Base-by-base conservation (phyloP, 2,797 vertebrate genomes). In the Syngnathus rostellatus region DNA sequence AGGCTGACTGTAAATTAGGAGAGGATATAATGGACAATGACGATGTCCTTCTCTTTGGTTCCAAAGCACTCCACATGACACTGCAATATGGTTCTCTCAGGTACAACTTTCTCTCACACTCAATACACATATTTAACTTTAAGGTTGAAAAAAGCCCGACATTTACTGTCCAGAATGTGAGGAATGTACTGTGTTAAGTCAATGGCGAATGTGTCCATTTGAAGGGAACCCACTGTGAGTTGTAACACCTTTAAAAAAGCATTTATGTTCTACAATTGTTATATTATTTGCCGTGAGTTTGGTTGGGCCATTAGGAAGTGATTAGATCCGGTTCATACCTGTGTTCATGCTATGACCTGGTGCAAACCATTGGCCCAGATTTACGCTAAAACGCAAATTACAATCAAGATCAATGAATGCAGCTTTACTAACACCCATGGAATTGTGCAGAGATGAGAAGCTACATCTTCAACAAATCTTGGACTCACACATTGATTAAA, bases 141-240 rank as follows among this genome's bases (percentile, higher is more conserved):
- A 80, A 76, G 45, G 60, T 70, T 88, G 88, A 85, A 85, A 83
- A 64, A 71, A 68, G 76, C 58, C 77, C 84, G 76, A 82, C 80
- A 80, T 65, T 68, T 69, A 76, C 69, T 77, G 85, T 84, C 74
- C 79, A 90, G 82, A 83, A 87, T 83, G 76, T 74, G 66, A 79
- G 62, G 80, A 86, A 87, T 87, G 82, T 68, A 58, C 57, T 8
- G 9, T 51, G 45, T 70, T 71, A 76, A 73, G 74, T 78, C 73
- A 64, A 54, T 48, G 8, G 64, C 41, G 58, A 66, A 65, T 66
- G 69, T 53, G 67, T 72, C 74, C 9, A 39, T 81, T 83, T 74
- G 77, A 77, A 64, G 62, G 62, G 62, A 50, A 75, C 45, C 80
- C 73, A 79, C 64, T 68, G 68, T 69, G 12, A 66, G 67, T 75